Percentiles rank a stretch among this genome's conserved stretches.
Conservation (phyloP, 1,140 invertebrate species). For the Trichonephila clavata region DNA sequence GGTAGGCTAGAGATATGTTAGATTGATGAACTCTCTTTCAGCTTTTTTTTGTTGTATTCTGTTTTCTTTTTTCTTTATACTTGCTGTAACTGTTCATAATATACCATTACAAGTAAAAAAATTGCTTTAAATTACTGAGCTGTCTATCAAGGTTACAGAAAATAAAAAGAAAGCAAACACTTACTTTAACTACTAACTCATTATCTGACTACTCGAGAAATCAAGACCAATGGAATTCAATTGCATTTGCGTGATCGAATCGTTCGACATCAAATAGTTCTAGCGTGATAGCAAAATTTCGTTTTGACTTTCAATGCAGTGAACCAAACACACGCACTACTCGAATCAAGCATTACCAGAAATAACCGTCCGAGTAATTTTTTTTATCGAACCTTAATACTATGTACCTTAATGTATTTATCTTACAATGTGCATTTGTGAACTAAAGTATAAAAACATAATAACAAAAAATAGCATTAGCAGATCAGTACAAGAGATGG, state of each 20-base stretch:
- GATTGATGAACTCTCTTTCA: too few species aligned
- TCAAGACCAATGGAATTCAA: neutral
- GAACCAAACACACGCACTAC: constrained; percentile 6
- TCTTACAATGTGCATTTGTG: neutral
- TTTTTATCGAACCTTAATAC: neutral
- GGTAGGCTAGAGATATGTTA: too few species aligned
- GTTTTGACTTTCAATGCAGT: neutral
- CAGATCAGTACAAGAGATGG: too few species aligned
- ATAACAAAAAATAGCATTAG: too few species aligned
- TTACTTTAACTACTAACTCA: neutral
- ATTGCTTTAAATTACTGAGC: too few species aligned
- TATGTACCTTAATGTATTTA: neutral
- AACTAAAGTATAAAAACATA: neutral
- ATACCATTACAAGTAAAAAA: too few species aligned
- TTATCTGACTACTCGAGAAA: neutral
- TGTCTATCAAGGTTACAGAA: too few species aligned
- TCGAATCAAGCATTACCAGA: neutral
- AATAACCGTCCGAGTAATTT: neutral
- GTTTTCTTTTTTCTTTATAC: too few species aligned
- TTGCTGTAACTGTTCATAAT: too few species aligned
- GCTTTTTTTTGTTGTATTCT: too few species aligned
- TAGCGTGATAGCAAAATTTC: neutral
- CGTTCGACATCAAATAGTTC: constrained; percentile 4
- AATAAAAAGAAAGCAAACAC: neutral
- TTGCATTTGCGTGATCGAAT: constrained; percentile 21